phyloP scores from a whole-genome alignment of 1,140 invertebrate genomes.

The Leguminivora glycinivorella region DNA sequence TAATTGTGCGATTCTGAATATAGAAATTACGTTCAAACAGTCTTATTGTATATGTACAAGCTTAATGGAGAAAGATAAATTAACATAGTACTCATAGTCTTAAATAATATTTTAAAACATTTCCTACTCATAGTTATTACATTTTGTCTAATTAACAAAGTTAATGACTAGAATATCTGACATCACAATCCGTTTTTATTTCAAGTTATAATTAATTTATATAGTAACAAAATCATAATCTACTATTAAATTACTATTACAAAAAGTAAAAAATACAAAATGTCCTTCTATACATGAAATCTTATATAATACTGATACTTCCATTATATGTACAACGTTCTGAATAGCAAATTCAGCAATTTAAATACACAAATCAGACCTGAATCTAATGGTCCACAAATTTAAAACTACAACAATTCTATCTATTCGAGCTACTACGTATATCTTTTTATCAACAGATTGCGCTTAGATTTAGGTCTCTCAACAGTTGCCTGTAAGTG shows the following conservation, averaged over 20 bases:
- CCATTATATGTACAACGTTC: conserved; percentile 19
- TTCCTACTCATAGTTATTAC: conserved; percentile 20
- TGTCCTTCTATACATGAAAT: conserved; percentile 33
- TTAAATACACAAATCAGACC: conserved; percentile 54
- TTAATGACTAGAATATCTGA: conserved; percentile 21
- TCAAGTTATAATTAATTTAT: conserved; percentile 9
- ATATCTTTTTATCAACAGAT: conserved; percentile 39
- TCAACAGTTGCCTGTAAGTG: conserved; percentile 56
- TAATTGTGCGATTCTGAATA: conserved; percentile 55
- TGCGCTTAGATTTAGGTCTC: conserved; percentile 47
- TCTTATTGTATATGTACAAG: conserved; percentile 46
- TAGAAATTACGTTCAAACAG: conserved; percentile 50
- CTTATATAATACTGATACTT: conserved; percentile 36
- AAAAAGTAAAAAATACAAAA: conserved; percentile 55
- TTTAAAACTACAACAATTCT: conserved; percentile 49
- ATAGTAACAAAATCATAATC: neutral
- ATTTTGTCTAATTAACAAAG: conserved; percentile 22
- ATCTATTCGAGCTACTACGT: conserved; percentile 43
- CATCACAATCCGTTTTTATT: neutral
- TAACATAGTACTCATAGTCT: neutral
- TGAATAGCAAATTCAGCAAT: conserved; percentile 36
- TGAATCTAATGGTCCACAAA: conserved; percentile 65
- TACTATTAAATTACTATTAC: conserved; percentile 44
- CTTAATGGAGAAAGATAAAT: conserved; percentile 18
- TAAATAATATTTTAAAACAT: conserved; percentile 22